phyloP scores from a whole-genome alignment of 2,797 vertebrate species.

The Tachyglossus aculeatus region DNA sequence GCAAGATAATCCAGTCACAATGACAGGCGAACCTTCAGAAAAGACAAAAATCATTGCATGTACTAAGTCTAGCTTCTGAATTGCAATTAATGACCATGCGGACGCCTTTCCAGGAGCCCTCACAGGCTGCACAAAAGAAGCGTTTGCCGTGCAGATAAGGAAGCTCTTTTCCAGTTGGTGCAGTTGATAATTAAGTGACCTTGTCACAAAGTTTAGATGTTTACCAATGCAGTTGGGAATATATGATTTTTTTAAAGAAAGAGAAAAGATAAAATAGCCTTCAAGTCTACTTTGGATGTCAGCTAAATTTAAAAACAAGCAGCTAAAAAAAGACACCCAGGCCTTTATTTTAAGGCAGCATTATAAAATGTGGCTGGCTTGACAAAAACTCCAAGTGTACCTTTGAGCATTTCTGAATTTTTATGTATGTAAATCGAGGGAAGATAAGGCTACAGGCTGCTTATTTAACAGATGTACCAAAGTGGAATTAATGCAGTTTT shows the following conservation, averaged over 20 bases:
- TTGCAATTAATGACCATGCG: neutral
- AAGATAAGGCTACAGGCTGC: conserved; percentile 3
- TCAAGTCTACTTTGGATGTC: conserved; percentile 27
- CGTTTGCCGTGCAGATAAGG: conserved; percentile 32
- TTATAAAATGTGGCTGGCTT: neutral
- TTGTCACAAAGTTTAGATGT: conserved; percentile 64
- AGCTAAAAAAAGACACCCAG: neutral
- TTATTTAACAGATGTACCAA: conserved; percentile 35
- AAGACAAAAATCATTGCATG: neutral
- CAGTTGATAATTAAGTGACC: conserved; percentile 62
- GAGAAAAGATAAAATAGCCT: conserved; percentile 19
- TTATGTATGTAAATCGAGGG: conserved; percentile 40
- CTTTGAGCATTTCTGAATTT: conserved; percentile 22
- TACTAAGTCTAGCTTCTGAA: neutral
- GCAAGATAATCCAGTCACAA: conserved; percentile 37
- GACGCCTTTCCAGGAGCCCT: neutral
- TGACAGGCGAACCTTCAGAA: conserved; percentile 17
- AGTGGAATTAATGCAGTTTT: neutral
- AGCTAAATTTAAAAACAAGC: conserved; percentile 14
- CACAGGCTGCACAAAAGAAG: conserved; percentile 18
- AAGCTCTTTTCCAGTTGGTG: conserved; percentile 15
- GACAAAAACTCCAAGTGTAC: conserved; percentile 25
- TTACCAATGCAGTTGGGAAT: conserved; percentile 59
- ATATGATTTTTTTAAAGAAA: neutral
- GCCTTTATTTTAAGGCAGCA: conserved; percentile 26